Evolutionary conservation across 2,113 vertebrate genomes (phyloP).

Genomic region (human (Homo sapiens)): GRCh38 chr11:46659001-46659500

Average conservation of each 20-base stretch:
- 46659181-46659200: background rate
- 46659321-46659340: background rate
- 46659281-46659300: background rate
- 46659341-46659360: background rate
- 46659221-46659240: background rate
- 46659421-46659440: constrained; percentile 94
- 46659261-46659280: background rate
- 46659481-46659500: constrained; percentile 88
- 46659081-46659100: no score
- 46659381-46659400: constrained; percentile 80
- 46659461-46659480: constrained; percentile 98
- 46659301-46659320: background rate
- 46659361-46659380: constrained; percentile 55
- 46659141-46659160: no score
- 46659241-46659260: background rate
- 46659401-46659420: constrained; percentile 89
- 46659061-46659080: no score
- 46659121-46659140: no score
- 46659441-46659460: constrained; percentile 98
- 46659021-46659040: no score
- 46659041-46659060: no score
- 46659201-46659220: background rate
- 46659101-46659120: no score
- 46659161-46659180: background rate
- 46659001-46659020: no score